Evolutionary conservation across 2,113 vertebrate species (phyloP).

Genomic region (Mus musculus): GRCm39 chr10:4625501-4626000

Average conservation of each 20-base stretch:
- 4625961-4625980: background rate
- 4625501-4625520: background rate
- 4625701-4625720: background rate
- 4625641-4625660: background rate
- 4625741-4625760: background rate
- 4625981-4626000: background rate
- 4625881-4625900: constrained; percentile 47
- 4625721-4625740: background rate
- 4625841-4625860: constrained; percentile 51
- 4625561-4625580: background rate
- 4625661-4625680: background rate
- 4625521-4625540: background rate
- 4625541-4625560: background rate
- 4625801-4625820: constrained; percentile 48
- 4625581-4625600: background rate
- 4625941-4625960: constrained; percentile 20
- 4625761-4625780: background rate
- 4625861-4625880: constrained; percentile 55
- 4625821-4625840: constrained; percentile 27
- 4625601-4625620: background rate
- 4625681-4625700: background rate
- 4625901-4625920: constrained; percentile 14
- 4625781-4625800: constrained; percentile 28
- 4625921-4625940: background rate
- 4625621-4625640: background rate